phyloP scores from a whole-genome alignment of 2,113 vertebrate species.

The Megaptera novaeangliae region DNA sequence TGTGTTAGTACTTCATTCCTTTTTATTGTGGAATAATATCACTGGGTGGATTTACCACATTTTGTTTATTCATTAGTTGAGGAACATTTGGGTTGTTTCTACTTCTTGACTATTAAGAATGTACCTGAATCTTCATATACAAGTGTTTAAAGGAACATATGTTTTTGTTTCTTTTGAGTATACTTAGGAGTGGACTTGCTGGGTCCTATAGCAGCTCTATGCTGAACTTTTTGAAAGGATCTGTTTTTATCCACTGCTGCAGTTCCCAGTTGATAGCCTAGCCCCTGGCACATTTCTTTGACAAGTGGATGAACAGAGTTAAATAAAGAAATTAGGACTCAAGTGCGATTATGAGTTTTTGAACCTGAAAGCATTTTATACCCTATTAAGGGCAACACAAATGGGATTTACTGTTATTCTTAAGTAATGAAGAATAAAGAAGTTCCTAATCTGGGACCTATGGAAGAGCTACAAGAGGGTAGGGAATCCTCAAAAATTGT shows the following conservation, averaged over 20 bases:
- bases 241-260: background rate
- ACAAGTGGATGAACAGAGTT: background rate
- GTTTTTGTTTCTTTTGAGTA: background rate
- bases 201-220: background rate
- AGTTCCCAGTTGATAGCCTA: background rate
- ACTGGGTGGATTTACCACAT: background rate
- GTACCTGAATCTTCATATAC: background rate
- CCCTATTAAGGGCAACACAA: background rate
- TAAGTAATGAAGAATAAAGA: background rate
- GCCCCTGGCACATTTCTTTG: background rate
- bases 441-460: background rate
- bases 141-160: background rate
- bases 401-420: background rate
- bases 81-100: background rate
- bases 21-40: background rate
- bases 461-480: background rate
- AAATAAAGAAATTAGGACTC: background rate
- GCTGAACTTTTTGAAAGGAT: background rate
- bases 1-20: background rate
- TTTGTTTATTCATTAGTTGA: background rate
- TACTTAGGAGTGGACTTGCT: background rate
- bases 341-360: background rate
- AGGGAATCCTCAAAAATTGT: background rate
- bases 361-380: background rate
- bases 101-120: background rate